Evolutionary conservation across 2,113 vertebrate genomes (phyloP), one percentile per base, ranked within the genome.

Genomic region (Mastomys natalensis): DNA sequence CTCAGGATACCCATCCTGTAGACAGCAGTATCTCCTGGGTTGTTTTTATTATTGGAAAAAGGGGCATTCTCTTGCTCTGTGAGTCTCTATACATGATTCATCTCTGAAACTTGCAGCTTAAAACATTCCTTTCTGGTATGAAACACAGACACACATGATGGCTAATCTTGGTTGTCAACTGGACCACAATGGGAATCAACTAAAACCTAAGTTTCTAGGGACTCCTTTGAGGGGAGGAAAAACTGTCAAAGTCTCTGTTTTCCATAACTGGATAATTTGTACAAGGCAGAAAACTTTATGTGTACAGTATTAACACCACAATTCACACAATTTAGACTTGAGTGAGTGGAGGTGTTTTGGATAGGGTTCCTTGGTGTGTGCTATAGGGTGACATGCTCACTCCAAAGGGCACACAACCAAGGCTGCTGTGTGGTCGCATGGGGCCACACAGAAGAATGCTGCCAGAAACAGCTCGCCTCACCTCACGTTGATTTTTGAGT

Each of bases 31-130:
- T 17, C 48, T 80, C 48, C 77, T 53, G 31, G 22, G 21, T 58
- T 82, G 53, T 88, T 87, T 84, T 92, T 45, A 22, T 94, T 78
- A 37, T 1, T 19, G 17, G 45, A 92, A 13, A 64, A 92, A 85
- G 74, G 45, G 48, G 48, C 66, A 89, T 84, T 64, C 87, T 31
- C 53, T 78, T 68, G 34, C 40, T 93, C 13, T 70, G 58, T 74
- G 53, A 64, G 48, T 76, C 29, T 26, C 70, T 16, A 26, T 85
- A 0, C 13, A 24, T 60, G 43, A 86, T 7, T 48, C n/a, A 34
- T 80, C 74, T 93, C 58, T 76, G n/a, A 21, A 58, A 43, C 9
- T 66, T 76, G 37, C 64, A 81, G 16, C 51, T 81, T 34, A 72
- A 92, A 89, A 6, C 60, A 87, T 72, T 64, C 26, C 66, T 72